Evolutionary conservation across 2,113 vertebrate genomes (phyloP), one percentile per base, ranked within the genome.

Genomic region (Gallinago media): DNA sequence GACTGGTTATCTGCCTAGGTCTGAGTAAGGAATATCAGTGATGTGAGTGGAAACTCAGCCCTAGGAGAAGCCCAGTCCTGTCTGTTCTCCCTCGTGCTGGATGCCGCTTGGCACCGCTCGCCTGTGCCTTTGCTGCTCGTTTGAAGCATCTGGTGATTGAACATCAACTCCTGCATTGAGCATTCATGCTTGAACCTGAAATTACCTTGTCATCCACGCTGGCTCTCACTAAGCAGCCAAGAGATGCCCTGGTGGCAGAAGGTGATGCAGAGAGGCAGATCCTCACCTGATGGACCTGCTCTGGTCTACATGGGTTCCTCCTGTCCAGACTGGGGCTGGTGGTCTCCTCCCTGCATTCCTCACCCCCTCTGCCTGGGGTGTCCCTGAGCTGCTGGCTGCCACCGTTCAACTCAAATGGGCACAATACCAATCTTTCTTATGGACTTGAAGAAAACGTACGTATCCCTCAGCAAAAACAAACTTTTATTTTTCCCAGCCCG

Each of bases 131-230:
- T 62, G 75, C 55, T 52, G 40, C 94, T 88, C 79, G 93, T 91
- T 84, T 89, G 94, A 87, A 96, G 95, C 94, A 95, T 94, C 96
- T 97, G 96, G 94, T 92, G 75, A 72, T 76, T 13, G 70, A 88
- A 88, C 91, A 88, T 87, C 83, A 96, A 95, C 73, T 71, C 85
- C 85, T 65, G 65, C 79, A 79, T 75, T 89, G 88, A 91, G 91
- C 80, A 65, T 96, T 96, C 92, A 70, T 95, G 95, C 97, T 86
- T 94, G 90, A 96, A 93, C 85, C 89, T 92, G 95, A 89, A 94
- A 95, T 95, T 84, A 93, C 94, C 88, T 93, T 95, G 88, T 97
- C 95, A 78, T 91, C 93, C 73, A 36, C 72, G 8, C 83, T 80
- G 82, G 81, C 49, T 94, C 88, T 93, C 87, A 46, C 88, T 81